Conservation (phyloP, 2,113 vertebrate species). For the Atlantisia rogersi region DNA sequence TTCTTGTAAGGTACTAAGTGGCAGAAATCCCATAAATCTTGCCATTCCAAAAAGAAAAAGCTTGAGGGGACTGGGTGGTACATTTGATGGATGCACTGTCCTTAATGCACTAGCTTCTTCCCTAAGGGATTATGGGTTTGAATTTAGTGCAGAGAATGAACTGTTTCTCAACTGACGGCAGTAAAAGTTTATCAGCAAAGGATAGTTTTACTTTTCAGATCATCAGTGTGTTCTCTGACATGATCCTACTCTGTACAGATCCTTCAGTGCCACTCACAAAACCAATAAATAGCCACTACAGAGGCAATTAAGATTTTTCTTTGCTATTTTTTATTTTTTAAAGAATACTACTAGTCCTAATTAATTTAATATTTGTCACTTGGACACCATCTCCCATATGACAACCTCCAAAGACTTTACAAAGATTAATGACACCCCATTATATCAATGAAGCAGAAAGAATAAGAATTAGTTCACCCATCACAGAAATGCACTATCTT, state of each 20-base stretch:
- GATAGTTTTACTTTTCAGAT: constrained; percentile 1
- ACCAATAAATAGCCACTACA: background rate
- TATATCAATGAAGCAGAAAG: constrained; percentile 38
- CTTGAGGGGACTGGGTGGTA: constrained; percentile 27
- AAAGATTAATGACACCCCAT: constrained; percentile 36
- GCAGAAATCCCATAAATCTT: constrained; percentile 41
- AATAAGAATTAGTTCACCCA: constrained; percentile 11
- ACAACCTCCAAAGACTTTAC: constrained; percentile 36
- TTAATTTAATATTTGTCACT: constrained; percentile 59
- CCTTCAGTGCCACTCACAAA: background rate
- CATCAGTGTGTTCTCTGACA: background rate
- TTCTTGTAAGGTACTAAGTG: constrained; percentile 56
- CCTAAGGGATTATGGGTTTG: constrained; percentile 39
- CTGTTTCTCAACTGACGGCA: constrained; percentile 27
- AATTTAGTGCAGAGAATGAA: constrained; percentile 32
- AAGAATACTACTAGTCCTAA: background rate
- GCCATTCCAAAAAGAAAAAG: constrained; percentile 54
- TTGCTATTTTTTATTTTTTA: background rate
- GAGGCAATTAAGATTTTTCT: background rate
- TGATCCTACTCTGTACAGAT: background rate
- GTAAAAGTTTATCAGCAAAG: constrained; percentile 46
- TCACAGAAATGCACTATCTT: background rate
- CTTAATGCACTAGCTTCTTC: constrained; percentile 34
- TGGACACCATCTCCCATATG: constrained; percentile 7
- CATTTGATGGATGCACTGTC: constrained; percentile 25